Conservation (phyloP, 2,888 invertebrate species). For the Hirtodrosophila cameraria region DNA sequence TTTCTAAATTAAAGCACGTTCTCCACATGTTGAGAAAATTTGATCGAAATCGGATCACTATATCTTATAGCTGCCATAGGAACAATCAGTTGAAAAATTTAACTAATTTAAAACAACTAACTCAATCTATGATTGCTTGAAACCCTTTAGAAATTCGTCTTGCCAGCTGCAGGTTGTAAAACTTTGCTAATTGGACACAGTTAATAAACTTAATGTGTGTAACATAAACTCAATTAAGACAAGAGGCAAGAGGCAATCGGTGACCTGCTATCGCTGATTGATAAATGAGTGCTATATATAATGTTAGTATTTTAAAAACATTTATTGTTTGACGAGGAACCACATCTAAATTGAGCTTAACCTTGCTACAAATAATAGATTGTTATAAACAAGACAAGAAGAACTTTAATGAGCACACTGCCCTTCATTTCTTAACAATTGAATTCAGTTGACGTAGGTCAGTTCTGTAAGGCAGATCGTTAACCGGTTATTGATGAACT, state of each 20-base stretch:
- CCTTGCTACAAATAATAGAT: constrained; percentile 7
- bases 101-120: too few relatives aligned
- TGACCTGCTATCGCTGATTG: constrained; percentile 28
- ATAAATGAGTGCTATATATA: constrained; percentile 27
- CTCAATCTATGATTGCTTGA: constrained; percentile 9
- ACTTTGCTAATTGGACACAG: constrained; percentile 53
- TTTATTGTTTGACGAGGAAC: neutral
- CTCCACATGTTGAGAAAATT: too few relatives aligned
- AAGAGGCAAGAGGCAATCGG: constrained; percentile 1
- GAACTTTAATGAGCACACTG: constrained; percentile 53
- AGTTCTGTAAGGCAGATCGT: constrained; percentile 43
- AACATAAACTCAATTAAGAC: constrained; percentile 25
- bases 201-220: constrained; percentile 20
- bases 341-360: constrained; percentile 15
- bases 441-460: constrained; percentile 40
- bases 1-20: too few relatives aligned
- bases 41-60: too few relatives aligned
- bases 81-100: too few relatives aligned
- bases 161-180: constrained; percentile 5
- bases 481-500: constrained; percentile 40
- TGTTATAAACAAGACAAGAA: constrained; percentile 9
- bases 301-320: neutral
- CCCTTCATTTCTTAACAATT: constrained; percentile 47
- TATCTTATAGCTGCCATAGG: too few relatives aligned
- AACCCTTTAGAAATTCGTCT: constrained; percentile 12